These are phyloP conservation scores for Contarinia nasturtii DNA, from an alignment of 1,140 invertebrate species.

Conservation along the genomic window DNA sequence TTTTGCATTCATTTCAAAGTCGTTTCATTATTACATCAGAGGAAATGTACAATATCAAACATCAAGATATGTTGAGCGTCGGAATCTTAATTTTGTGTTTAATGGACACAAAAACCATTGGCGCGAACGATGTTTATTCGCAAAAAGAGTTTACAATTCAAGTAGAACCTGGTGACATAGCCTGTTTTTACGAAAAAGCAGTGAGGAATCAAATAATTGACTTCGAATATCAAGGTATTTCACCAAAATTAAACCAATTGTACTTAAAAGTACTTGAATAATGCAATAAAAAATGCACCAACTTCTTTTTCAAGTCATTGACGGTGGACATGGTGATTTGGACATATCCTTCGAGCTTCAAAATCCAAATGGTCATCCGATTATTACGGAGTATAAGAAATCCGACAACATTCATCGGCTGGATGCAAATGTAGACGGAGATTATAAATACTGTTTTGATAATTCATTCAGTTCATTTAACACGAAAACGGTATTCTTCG, in stretches of 20 bases:
- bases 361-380: constrained; percentile 37
- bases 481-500: constrained; percentile 64
- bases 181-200: constrained; percentile 48
- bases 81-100: too few species aligned
- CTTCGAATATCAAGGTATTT: constrained; percentile 59
- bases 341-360: constrained; percentile 53
- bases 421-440: constrained; percentile 35
- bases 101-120: too few species aligned
- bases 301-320: too few species aligned
- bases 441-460: constrained; percentile 67
- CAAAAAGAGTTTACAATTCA: constrained; percentile 49
- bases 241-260: too few species aligned
- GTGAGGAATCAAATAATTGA: constrained; percentile 39
- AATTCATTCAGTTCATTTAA: constrained; percentile 63
- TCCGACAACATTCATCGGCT: constrained; percentile 45
- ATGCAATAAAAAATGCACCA: too few species aligned
- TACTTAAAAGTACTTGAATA: too few species aligned
- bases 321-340: constrained; percentile 52
- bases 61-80: too few species aligned
- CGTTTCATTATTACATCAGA: too few species aligned
- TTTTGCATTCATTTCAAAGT: too few species aligned
- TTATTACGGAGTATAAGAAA: constrained; percentile 49
- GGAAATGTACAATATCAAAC: too few species aligned
- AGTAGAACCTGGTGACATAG: constrained; percentile 41
- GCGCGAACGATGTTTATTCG: constrained; percentile 8